Conservation (phyloP, 2,797 vertebrate species). For the Kryptopterus vitreolus region DNA sequence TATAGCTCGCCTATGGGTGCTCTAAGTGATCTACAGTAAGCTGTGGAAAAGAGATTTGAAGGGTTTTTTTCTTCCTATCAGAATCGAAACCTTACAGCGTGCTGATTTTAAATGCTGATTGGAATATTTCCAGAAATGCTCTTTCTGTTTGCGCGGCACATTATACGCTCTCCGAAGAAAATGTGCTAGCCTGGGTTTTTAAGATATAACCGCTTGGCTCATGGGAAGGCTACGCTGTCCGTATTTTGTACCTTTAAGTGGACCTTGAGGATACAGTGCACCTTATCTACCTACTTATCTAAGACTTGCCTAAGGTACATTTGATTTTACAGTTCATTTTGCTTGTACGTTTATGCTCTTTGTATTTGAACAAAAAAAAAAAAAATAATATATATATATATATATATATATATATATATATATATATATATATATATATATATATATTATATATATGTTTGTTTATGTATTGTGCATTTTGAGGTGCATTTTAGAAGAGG, state of each 20-base stretch:
- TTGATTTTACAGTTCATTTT: not conserved
- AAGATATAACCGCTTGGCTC: not conserved
- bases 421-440: too few species aligned
- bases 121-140: slow-evolving; percentile 26
- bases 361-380: not conserved
- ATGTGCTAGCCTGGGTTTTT: slow-evolving; percentile 18
- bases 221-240: not conserved
- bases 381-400: too few species aligned
- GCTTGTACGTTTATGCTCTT: not conserved
- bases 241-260: slow-evolving; percentile 1
- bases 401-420: too few species aligned
- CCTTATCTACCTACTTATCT: not conserved
- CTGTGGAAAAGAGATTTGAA: not conserved
- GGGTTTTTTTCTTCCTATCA: not conserved
- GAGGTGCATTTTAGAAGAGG: too few species aligned
- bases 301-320: slow-evolving; percentile 9
- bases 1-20: not conserved
- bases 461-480: not conserved
- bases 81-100: not conserved
- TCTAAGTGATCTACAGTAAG: too few species aligned
- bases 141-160: slow-evolving; percentile 23
- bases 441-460: too few species aligned
- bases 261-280: not conserved
- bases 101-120: slow-evolving; percentile 25
- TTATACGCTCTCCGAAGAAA: slow-evolving; percentile 9